Conservation (phyloP, 2,797 vertebrate species). For the Tolypeutes matacus region DNA sequence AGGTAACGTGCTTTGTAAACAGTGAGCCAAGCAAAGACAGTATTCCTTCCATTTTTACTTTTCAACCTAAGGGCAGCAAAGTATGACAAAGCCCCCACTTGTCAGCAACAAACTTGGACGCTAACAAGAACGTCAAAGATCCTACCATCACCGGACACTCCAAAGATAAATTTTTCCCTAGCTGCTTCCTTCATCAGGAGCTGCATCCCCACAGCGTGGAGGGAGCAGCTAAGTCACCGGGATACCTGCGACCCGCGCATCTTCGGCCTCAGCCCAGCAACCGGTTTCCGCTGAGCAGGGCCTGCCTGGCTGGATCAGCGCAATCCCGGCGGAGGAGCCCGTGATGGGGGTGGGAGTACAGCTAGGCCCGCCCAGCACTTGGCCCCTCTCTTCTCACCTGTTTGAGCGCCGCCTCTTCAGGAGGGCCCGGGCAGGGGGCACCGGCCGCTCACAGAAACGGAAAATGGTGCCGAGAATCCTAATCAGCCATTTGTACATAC, state of each 20-base stretch:
- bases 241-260: not conserved
- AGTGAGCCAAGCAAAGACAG: not conserved
- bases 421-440: slow-evolving; percentile 73
- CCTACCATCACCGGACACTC: not conserved
- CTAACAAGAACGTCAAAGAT: not conserved
- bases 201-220: not conserved
- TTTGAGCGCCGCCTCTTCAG: slow-evolving; percentile 82
- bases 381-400: slow-evolving; percentile 75
- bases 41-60: not conserved
- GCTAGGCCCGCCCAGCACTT: not conserved
- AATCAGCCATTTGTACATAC: slow-evolving; percentile 86
- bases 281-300: not conserved
- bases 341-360: not conserved
- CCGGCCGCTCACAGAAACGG: slow-evolving; percentile 76
- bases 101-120: not conserved
- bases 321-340: not conserved
- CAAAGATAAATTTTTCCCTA: not conserved
- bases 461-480: slow-evolving; percentile 83
- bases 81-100: not conserved
- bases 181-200: not conserved
- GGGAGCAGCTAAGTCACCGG: slow-evolving; percentile 57
- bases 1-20: slow-evolving; percentile 45
- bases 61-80: not conserved
- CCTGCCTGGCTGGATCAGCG: not conserved
- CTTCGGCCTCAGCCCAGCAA: not conserved